Percentiles rank a stretch among this genome's conserved stretches.
Conservation (phyloP, 2,888 invertebrate species). For the Mesorhabditis belari region DNA sequence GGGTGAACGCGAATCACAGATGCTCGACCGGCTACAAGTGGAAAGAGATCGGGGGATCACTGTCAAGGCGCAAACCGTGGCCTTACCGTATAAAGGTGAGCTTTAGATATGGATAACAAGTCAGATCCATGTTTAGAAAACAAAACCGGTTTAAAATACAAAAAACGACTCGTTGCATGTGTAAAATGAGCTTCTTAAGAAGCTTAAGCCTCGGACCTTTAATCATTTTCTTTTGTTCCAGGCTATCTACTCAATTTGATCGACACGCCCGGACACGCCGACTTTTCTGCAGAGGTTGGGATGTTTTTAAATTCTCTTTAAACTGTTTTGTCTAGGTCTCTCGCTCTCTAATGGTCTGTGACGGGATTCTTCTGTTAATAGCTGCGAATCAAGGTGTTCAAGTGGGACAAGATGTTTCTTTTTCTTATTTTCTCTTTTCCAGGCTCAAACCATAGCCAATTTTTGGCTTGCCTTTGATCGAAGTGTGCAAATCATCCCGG, state of each 20-base stretch:
- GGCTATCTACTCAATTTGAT: conserved; percentile 72
- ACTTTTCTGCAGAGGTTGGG: conserved; percentile 63
- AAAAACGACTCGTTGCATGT: too few species aligned
- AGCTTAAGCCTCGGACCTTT: neutral
- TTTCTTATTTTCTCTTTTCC: too few species aligned
- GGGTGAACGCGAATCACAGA: conserved; percentile 17
- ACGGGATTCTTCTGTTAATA: conserved; percentile 86
- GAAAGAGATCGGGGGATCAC: conserved; percentile 94
- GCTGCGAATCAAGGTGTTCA: conserved; percentile 73
- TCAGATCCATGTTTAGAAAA: neutral
- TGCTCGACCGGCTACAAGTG: conserved; percentile 60
- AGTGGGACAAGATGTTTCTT: conserved; percentile 37
- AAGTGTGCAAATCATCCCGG: conserved; percentile 77
- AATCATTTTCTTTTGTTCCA: neutral
- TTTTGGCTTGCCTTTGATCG: conserved; percentile 80
- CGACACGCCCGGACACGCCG: conserved; percentile 94
- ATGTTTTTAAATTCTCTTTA: neutral
- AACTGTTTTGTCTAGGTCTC: conserved; percentile 71
- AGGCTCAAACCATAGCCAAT: conserved; percentile 88
- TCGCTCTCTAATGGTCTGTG: conserved; percentile 81
- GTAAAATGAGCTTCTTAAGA: too few species aligned
- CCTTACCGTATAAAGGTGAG: conserved; percentile 66
- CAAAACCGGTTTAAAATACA: too few species aligned
- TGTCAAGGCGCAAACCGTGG: conserved; percentile 92
- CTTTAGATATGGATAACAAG: neutral